Base-by-base conservation (phyloP, 2,888 invertebrate genomes). In the Dryomyza anilis region DNA sequence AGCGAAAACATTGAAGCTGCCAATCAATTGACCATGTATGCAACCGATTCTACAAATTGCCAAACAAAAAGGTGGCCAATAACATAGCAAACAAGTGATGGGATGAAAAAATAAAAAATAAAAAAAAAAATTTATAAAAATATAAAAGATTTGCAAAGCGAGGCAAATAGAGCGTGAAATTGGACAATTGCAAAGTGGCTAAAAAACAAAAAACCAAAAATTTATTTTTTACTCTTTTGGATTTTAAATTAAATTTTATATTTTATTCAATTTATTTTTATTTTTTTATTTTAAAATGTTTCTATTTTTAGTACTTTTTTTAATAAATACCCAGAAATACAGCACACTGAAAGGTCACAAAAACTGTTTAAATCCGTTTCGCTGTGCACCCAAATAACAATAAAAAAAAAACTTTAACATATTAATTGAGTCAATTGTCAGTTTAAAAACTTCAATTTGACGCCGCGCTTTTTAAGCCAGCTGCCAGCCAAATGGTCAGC, bases 91-190 rank as follows among this genome's bases (percentile, higher is more conserved):
- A 50, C 12, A 50, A 25, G 14, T 14, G 14, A 16, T n/a, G n/a
- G n/a, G n/a, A 1, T 29, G 19, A 10, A 55, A 25, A 30, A 7
- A 29, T 29, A 8, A 27, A n/a, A 43, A 43, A 8, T 43, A 43
- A n/a, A n/a, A n/a, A n/a, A n/a, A n/a, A n/a, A n/a, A n/a, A n/a
- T n/a, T n/a, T n/a, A n/a, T n/a, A n/a, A n/a, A n/a, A n/a, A n/a
- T n/a, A n/a, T n/a, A n/a, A 29, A 12, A 30, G 16, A 43, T 16
- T 55, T 45, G 56, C 56, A 48, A 62, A n/a, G 39, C 59, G 43
- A 27, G 36, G n/a, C 63, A 64, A 68, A 68, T 66, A 59, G 68
- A 68, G 68, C 66, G 64, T 64, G 64, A 68, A 68, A 68, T 68
- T 65, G 63, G 56, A 60, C 63, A 65, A 65, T 46, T 50, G 29